phyloP scores from a whole-genome alignment of 1,140 invertebrate genomes.

The Euborellia annulipes region DNA sequence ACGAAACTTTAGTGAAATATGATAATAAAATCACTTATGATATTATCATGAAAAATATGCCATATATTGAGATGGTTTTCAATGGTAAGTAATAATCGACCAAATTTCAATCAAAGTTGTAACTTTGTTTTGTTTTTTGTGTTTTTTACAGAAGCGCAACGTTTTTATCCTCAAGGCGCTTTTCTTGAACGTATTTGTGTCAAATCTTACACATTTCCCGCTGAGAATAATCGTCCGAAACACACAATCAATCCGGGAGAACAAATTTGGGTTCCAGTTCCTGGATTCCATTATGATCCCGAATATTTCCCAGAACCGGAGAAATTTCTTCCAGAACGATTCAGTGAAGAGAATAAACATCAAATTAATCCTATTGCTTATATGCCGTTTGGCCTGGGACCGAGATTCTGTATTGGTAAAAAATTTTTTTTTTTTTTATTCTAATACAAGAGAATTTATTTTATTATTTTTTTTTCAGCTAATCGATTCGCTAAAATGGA shows the following conservation, averaged over 20 bases:
- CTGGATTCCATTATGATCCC: slow-evolving; percentile 26
- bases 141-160: slow-evolving; percentile 32
- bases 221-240: slow-evolving; percentile 22
- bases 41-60: too few species aligned
- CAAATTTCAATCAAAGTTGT: too few species aligned
- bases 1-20: too few species aligned
- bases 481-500: too few species aligned
- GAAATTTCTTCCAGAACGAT: slow-evolving; percentile 29
- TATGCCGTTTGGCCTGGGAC: slow-evolving; percentile 29
- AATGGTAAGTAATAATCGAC: too few species aligned
- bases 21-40: too few species aligned
- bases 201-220: slow-evolving; percentile 26
- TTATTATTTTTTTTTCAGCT: too few species aligned
- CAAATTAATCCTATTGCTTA: slow-evolving; percentile 26
- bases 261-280: slow-evolving; percentile 18
- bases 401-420: slow-evolving; percentile 34
- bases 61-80: too few species aligned
- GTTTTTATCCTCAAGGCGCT: slow-evolving; percentile 31
- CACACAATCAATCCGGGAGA: slow-evolving; percentile 15
- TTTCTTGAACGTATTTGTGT: slow-evolving; percentile 23
- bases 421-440: too few species aligned
- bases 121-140: too few species aligned
- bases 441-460: too few species aligned
- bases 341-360: slow-evolving; percentile 18
- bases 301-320: slow-evolving; percentile 37